Conservation (phyloP, 2,888 invertebrate genomes). For the Sarcophaga subvicina region DNA sequence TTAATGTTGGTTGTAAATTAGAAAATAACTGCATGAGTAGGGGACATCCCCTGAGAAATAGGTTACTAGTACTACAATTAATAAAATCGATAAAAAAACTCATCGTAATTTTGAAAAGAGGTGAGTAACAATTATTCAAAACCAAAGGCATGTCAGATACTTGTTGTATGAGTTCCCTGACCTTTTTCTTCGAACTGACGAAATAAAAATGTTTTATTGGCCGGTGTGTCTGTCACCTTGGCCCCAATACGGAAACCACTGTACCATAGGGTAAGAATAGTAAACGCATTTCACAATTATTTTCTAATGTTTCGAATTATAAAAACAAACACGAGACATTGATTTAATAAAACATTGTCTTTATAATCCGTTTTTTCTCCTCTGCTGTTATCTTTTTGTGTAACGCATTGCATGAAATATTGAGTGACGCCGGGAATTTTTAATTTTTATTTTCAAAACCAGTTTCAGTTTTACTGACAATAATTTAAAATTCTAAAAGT, state of each 20-base stretch:
- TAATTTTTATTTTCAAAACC: constrained; percentile 21
- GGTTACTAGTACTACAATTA: neutral
- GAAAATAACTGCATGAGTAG: too few relatives aligned
- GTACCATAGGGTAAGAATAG: constrained; percentile 16
- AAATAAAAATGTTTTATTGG: too few relatives aligned
- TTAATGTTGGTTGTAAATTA: too few relatives aligned
- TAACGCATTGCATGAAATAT: neutral
- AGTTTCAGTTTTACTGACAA: constrained; percentile 27
- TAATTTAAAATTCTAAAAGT: constrained; percentile 50
- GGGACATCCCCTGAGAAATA: neutral
- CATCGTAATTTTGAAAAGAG: neutral
- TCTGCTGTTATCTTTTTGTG: neutral
- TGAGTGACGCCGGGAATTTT: too few relatives aligned
- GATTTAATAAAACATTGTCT: constrained; percentile 6
- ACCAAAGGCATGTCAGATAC: too few relatives aligned
- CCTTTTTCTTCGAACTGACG: neutral
- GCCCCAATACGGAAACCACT: constrained; percentile 47
- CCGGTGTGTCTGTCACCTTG: constrained; percentile 23
- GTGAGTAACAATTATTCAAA: neutral
- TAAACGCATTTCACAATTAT: neutral
- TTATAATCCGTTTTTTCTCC: neutral
- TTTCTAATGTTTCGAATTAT: constrained; percentile 46
- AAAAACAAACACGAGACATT: constrained; percentile 62
- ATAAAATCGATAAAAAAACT: neutral
- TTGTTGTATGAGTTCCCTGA: neutral